Evolutionary conservation across 2,113 vertebrate species (phyloP).

Genomic region (Athene cunicularia): DNA sequence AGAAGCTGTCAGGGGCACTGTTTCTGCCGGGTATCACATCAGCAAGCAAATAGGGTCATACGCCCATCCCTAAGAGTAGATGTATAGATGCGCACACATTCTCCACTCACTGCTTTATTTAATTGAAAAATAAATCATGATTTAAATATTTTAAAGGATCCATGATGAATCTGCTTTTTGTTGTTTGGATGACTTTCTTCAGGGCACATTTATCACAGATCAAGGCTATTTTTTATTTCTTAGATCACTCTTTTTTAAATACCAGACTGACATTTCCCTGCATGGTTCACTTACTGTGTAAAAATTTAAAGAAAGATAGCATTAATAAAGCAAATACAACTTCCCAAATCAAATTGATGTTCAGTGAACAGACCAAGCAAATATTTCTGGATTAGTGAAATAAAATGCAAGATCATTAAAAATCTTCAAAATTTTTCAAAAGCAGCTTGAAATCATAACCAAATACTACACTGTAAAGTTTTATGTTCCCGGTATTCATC

Average conservation of each 20-base stretch:
- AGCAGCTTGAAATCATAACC: neutral
- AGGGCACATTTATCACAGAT: neutral
- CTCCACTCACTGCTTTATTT: neutral
- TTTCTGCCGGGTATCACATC: neutral
- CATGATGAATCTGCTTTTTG: neutral
- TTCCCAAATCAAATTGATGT: neutral
- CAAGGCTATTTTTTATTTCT: neutral
- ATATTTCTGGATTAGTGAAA: neutral
- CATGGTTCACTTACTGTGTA: neutral
- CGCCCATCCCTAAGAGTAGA: accelerated
- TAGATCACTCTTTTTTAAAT: neutral
- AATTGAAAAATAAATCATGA: neutral
- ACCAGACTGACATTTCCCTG: neutral
- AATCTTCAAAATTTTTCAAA: neutral
- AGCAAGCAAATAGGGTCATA: neutral
- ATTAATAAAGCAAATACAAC: neutral
- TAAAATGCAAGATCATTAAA: neutral
- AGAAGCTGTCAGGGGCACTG: neutral
- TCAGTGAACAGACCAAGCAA: neutral
- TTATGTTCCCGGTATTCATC: neutral
- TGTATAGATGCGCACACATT: neutral
- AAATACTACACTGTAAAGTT: neutral
- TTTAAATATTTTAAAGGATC: neutral
- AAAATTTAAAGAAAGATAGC: neutral
- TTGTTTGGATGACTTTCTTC: neutral